Conservation (phyloP, 2,113 vertebrate genomes). For the Elgaria multicarinata region DNA sequence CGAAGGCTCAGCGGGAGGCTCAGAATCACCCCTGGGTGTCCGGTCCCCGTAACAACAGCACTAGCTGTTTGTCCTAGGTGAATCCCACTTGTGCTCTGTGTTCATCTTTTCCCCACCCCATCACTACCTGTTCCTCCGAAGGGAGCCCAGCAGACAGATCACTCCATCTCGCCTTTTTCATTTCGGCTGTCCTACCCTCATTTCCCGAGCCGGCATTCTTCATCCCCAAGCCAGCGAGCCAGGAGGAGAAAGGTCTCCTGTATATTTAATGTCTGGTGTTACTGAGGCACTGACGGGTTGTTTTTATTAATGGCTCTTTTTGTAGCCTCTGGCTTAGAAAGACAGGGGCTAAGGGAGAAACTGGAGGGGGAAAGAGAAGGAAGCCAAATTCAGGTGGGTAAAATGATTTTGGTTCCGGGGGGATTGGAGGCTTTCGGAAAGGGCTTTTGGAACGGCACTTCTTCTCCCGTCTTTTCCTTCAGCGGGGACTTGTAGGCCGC, state of each 20-base stretch:
- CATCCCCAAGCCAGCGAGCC: background rate
- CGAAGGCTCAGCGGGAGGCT: no score
- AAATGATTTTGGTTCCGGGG: background rate
- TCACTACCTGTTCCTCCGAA: no score
- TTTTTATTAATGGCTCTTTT: background rate
- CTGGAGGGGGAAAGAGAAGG: no score
- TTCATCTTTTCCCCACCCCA: background rate
- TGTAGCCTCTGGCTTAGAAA: background rate
- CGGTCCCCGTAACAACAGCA: background rate
- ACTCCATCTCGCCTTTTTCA: no score
- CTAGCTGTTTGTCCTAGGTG: accelerated
- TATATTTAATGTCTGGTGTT: constrained; percentile 17
- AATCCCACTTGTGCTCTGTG: background rate
- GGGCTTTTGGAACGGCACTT: background rate
- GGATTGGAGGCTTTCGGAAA: background rate
- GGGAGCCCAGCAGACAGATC: background rate
- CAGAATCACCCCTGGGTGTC: background rate
- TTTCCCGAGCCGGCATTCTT: background rate
- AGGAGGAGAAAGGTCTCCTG: background rate
- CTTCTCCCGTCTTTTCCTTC: background rate
- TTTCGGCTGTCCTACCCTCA: background rate
- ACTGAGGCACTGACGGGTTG: background rate
- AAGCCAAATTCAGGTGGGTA: no score
- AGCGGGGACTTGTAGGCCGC: background rate
- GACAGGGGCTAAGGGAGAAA: no score